These are phyloP conservation scores for Drosophila lacteicornis DNA, from an alignment of 1,140 invertebrate species.

Conservation along the genomic window DNA sequence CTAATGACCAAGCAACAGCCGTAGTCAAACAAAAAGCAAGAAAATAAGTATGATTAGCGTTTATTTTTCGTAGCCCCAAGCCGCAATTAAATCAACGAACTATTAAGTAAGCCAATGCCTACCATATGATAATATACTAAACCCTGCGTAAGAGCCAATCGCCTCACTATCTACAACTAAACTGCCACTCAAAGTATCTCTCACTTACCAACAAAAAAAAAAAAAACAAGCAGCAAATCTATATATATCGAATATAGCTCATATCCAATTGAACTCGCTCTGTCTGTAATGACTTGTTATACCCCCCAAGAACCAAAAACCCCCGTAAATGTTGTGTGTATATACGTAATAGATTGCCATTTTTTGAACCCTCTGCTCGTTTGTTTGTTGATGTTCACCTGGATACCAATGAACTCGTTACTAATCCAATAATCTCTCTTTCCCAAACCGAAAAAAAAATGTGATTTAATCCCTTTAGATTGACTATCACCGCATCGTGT, in stretches of 20 bases:
- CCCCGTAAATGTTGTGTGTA: slow-evolving; percentile 54
- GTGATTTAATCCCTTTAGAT: slow-evolving; percentile 86
- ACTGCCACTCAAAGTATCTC: slow-evolving; percentile 76
- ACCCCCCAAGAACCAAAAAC: slow-evolving; percentile 4
- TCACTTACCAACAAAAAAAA: slow-evolving; percentile 56
- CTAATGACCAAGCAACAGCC: slow-evolving; percentile 12
- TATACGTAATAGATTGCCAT: slow-evolving; percentile 42
- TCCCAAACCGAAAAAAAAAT: slow-evolving; percentile 30
- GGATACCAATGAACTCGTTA: slow-evolving; percentile 19
- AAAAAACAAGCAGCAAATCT: slow-evolving; percentile 56
- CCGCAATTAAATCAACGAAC: slow-evolving; percentile 45
- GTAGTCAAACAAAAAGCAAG: slow-evolving; percentile 33
- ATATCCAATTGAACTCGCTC: slow-evolving; percentile 84
- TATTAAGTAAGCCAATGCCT: slow-evolving; percentile 47
- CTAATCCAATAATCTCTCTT: slow-evolving; percentile 55
- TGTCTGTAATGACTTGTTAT: slow-evolving; percentile 60
- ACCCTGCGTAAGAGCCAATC: slow-evolving; percentile 69
- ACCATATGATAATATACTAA: slow-evolving; percentile 36
- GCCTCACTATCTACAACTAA: slow-evolving; percentile 67
- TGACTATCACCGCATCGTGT: slow-evolving; percentile 98
- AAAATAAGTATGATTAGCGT: slow-evolving; percentile 66
- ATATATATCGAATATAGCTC: slow-evolving; percentile 59
- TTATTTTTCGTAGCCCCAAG: slow-evolving; percentile 54
- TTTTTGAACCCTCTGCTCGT: slow-evolving; percentile 53
- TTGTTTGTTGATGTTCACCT: slow-evolving; percentile 54